Conservation (phyloP, 2,888 invertebrate genomes). For the Malthinus flaveolus region DNA sequence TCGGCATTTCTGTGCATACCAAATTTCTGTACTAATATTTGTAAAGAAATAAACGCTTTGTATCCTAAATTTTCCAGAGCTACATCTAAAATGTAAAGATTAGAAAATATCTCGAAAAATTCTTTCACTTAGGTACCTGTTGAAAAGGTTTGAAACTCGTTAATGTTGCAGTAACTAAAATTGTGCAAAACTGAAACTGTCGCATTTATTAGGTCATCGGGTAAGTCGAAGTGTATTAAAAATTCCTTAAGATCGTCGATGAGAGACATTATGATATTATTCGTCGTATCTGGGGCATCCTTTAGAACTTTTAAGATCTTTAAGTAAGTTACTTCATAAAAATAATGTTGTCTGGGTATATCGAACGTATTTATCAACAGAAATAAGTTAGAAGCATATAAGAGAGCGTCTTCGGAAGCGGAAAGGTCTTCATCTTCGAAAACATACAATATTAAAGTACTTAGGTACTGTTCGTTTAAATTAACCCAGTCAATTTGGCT, state of each 20-base stretch:
- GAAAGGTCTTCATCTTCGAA: conserved; percentile 9
- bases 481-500: not conserved
- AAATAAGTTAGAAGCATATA: conserved; percentile 15
- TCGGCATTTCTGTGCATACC: conserved; percentile 6
- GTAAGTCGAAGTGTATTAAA: not conserved
- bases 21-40: conserved; percentile 4
- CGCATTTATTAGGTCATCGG: conserved; percentile 8
- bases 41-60: conserved; percentile 15
- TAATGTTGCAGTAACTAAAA: conserved; percentile 14
- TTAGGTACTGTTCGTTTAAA: conserved; percentile 11
- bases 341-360: conserved; percentile 1
- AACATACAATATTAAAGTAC: conserved; percentile 11
- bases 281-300: conserved; percentile 7
- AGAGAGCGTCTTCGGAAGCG: conserved; percentile 1
- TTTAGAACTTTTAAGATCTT: conserved; percentile 14
- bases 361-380: conserved; percentile 8
- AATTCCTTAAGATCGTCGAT: conserved; percentile 14
- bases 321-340: conserved; percentile 4
- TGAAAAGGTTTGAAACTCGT: conserved; percentile 11
- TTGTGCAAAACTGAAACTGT: conserved; percentile 15
- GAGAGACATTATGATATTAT: conserved; percentile 5
- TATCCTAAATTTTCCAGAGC: conserved; percentile 13
- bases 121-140: conserved; percentile 2
- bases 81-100: conserved; percentile 5
- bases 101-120: not conserved